Conservation (phyloP, 2,888 invertebrate species). For the Lamellibrachia columna region DNA sequence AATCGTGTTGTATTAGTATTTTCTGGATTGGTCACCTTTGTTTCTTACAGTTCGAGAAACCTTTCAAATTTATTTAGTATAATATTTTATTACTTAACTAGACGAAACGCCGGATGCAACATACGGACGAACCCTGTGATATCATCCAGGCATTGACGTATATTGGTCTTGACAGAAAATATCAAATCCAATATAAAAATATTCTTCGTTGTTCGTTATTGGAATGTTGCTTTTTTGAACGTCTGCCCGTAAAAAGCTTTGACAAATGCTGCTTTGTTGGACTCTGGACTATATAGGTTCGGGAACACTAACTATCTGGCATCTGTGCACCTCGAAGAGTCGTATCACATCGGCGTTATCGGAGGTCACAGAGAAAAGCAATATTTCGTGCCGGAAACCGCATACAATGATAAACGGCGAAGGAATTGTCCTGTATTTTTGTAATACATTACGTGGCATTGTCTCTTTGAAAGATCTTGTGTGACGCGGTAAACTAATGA, state of each 20-base stretch:
- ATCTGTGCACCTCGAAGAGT: not conserved
- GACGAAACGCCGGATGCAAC: too few relatives aligned
- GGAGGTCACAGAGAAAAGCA: not conserved
- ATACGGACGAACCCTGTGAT: too few relatives aligned
- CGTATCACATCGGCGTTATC: not conserved
- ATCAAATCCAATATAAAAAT: not conserved
- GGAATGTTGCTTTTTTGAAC: not conserved
- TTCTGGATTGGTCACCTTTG: too few relatives aligned
- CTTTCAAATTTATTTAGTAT: too few relatives aligned
- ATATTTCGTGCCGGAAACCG: not conserved
- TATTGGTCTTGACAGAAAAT: not conserved
- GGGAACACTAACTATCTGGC: too few relatives aligned
- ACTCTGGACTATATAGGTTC: not conserved
- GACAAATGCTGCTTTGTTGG: not conserved
- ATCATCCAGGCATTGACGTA: too few relatives aligned
- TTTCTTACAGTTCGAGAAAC: too few relatives aligned
- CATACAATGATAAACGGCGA: not conserved
- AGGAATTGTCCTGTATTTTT: not conserved
- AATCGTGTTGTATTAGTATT: too few relatives aligned
- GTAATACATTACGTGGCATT: not conserved
- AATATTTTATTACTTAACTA: too few relatives aligned
- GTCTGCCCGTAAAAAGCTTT: not conserved
- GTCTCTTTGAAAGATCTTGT: not conserved
- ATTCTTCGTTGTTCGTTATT: not conserved
- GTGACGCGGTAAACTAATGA: not conserved